Evolutionary conservation across 2,797 vertebrate species (phyloP), one percentile per base, ranked within the genome.

Genomic region (Neopelma chrysocephalum): DNA sequence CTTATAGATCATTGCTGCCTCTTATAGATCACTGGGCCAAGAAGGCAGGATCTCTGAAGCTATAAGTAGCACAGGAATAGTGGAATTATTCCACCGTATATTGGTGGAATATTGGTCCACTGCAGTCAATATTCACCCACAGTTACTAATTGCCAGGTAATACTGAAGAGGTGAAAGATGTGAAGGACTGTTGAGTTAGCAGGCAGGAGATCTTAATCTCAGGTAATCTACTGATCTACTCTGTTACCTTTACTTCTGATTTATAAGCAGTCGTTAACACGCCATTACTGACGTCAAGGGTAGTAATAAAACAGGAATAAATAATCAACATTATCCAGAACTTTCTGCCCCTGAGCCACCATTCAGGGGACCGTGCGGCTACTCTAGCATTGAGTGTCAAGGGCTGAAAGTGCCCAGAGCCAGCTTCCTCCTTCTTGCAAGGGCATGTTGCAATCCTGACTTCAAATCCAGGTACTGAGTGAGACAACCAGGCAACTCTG

Each of bases 331-430:
- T 15, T 15, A 23, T 34, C 27, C 50, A 76, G 81, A 77, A 54
- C 8, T 43, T 78, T 73, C 68, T 85, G 17, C 3, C 29, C 11
- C 15, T 34, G 11, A 70, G 26, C 8, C 19, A 48, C 6, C 29
- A 53, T 9, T 13, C 40, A 34, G 27, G 2, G 14, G 3, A 43
- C 23, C 0, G 0, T 7, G 53, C 26, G 16, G 3, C 5, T 69
- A 11, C 7, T 53, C 21, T 11, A 25, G 4, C 25, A 25, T 0
- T 31, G 32, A 73, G 17, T 18, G 25, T 34, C 32, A 32, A 64
- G 22, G 34, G 15, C 29, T 84, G 56, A 66, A 82, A 73, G 27
- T 25, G n/a, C 13, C 29, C 27, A 15, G 0, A 2, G 21, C 36
- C 26, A 34, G 2, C 7, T 78, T 78, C 10, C 4, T 68, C 25